Evolutionary conservation across 37 sponge, comb jelly and placozoan species (phyloP), one percentile per base, ranked within the genome.

Genomic region (Chondrosia reniformis): DNA sequence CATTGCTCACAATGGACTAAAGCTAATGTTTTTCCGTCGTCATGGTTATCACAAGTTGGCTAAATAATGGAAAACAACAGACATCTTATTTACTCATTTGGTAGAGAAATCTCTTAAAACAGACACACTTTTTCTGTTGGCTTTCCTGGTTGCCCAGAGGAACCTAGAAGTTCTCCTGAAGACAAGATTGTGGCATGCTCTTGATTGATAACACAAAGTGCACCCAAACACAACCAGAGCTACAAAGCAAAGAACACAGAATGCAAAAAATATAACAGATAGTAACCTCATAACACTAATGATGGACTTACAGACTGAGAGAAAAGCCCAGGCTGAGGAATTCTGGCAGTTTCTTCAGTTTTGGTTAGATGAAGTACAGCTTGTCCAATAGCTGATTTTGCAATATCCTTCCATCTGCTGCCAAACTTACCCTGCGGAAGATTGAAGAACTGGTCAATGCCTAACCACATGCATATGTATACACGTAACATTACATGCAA

Each of bases 31-130:
- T 87, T 79, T 19, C 89, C 93, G 71, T 97, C 99, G 81, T 97
- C 99, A 77, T 97, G 99, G 83, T 97, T 97, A 63, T 94, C 99
- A 89, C 99, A 97, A 21, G 83, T 54, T 13, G 93, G 94, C 94
- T 94, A 66, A 21, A 67, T n/a, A 38, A 43, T 32, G 41, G 31
- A 77, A 13, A 49, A 43, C n/a, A 28, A 12, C 27, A 39, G 79
- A 19, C n/a, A 10, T 31, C 28, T 6, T 69, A 19, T 37, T 4
- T 40, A 66, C 38, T 9, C 31, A 66, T 13, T 4, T 12, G 55
- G 8, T 28, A 27, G 52, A 37, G 2, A 43, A 27, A 15, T 27
- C 52, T 9, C 4, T 3, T 24, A 36, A 1, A 3, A n/a, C 44
- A 43, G 41, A 25, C 63, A 33, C 44, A 88, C 93, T 81, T 87